Base-by-base conservation (phyloP, 2,113 vertebrate species). In the Excalfactoria chinensis region DNA sequence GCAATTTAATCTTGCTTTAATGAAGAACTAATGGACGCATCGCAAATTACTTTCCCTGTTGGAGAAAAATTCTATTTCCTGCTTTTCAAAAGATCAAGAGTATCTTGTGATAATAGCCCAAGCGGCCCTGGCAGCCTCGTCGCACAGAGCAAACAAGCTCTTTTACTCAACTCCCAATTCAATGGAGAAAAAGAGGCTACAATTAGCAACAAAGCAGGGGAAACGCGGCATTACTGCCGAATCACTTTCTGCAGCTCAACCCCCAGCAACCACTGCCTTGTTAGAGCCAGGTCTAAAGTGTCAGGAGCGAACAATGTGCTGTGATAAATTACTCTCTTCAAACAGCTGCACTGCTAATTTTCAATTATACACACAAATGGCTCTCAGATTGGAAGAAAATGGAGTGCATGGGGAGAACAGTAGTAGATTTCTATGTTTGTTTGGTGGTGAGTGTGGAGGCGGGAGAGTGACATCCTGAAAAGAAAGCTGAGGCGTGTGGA, bases 1-100 rank as follows among this genome's bases (percentile, higher is more conserved):
- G 99, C 99, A 99, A 99, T 99, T 99, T 99, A 99, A 99, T 99
- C 99, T 99, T 99, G 99, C 99, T 99, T 99, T 99, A 99, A 99
- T 99, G 99, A 99, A 99, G 99, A 99, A 99, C 99, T 99, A 99
- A 99, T 99, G 99, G 99, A 99, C 98, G 98, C 99, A 99, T 99
- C 98, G 98, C 99, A 99, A 99, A 99, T 99, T 99, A 99, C 98
- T 99, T 98, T 98, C 97, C 97, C 98, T 98, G 97, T 98, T 97
- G 97, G 98, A 98, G 98, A 98, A 98, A 99, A 98, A 98, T 98
- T 99, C 98, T 99, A 99, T 99, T 99, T 99, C 99, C 99, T 99
- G 99, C 99, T 99, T 99, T 99, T 99, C 99, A 99, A 99, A 99
- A 99, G 99, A 99, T 99, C 99, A 99, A 99, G 99, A 99, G 99